phyloP scores from a whole-genome alignment of 2,113 vertebrate species.

The Amblyornis subalaris region DNA sequence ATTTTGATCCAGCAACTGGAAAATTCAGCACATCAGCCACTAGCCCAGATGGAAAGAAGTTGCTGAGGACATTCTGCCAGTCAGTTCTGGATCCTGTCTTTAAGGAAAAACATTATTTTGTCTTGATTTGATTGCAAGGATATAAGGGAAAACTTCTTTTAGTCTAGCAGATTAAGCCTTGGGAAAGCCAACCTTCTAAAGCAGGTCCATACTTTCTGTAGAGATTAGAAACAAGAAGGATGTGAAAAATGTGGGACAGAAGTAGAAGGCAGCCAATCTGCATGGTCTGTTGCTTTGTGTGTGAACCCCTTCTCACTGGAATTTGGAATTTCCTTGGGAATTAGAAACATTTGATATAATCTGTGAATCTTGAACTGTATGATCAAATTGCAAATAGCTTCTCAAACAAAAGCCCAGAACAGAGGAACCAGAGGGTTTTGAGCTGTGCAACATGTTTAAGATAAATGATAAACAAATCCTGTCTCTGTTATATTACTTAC shows the following conservation, averaged over 20 bases:
- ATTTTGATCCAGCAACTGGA: constrained; percentile 59
- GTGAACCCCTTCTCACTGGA: background rate
- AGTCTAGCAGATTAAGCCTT: background rate
- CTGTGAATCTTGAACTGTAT: background rate
- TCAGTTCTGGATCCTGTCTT: constrained; percentile 58
- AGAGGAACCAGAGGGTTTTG: background rate
- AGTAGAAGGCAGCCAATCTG: background rate
- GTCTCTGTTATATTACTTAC: background rate
- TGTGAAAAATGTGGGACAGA: background rate
- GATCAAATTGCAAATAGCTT: background rate
- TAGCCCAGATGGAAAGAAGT: constrained; percentile 57
- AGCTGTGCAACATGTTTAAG: background rate
- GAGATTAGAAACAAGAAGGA: background rate
- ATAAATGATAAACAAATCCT: background rate
- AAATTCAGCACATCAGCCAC: constrained; percentile 65
- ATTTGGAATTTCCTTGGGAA: constrained; percentile 17
- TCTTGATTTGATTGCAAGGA: background rate
- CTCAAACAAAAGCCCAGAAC: background rate
- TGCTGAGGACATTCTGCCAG: constrained; percentile 65
- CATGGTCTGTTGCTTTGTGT: background rate
- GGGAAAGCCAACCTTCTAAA: background rate
- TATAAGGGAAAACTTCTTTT: background rate
- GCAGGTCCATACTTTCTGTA: background rate
- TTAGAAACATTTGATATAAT: too few relatives aligned
- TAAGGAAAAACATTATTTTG: constrained; percentile 4